Evolutionary conservation across 2,113 vertebrate genomes (phyloP).

Genomic region (Grantiella picta): DNA sequence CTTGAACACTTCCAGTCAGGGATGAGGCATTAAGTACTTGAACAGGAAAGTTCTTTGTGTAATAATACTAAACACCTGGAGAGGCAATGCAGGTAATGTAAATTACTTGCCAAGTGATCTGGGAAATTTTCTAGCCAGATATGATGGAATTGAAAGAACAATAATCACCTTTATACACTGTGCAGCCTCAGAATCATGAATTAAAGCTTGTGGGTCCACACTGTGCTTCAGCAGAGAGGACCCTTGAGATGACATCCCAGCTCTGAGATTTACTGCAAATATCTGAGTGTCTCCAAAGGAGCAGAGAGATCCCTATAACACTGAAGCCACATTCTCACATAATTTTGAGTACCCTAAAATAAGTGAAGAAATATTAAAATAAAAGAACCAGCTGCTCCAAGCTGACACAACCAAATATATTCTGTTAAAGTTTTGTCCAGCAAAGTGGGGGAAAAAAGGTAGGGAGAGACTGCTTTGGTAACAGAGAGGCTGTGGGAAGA

Average conservation of each 20-base stretch:
- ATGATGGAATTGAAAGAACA: background rate
- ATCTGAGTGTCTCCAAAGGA: background rate
- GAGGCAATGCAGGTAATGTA: background rate
- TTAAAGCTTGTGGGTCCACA: background rate
- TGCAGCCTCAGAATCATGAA: background rate
- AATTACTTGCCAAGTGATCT: background rate
- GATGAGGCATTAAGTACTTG: background rate
- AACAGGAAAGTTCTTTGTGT: background rate
- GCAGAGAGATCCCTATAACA: background rate
- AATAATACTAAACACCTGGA: background rate
- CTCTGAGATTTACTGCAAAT: background rate
- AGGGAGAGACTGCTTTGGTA: background rate
- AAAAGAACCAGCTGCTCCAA: background rate
- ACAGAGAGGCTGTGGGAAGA: background rate
- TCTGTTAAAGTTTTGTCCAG: background rate
- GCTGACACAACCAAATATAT: background rate
- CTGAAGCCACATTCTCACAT: background rate
- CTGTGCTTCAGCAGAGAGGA: background rate
- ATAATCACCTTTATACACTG: background rate
- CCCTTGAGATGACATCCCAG: background rate
- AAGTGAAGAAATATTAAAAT: background rate
- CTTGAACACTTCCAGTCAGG: background rate
- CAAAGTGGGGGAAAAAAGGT: background rate
- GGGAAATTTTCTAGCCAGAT: background rate
- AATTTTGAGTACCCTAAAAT: background rate